Percentiles rank a stretch among this genome's conserved stretches.
phyloP scores from a whole-genome alignment of 2,797 vertebrate species.

The Acipenser transmontanus region DNA sequence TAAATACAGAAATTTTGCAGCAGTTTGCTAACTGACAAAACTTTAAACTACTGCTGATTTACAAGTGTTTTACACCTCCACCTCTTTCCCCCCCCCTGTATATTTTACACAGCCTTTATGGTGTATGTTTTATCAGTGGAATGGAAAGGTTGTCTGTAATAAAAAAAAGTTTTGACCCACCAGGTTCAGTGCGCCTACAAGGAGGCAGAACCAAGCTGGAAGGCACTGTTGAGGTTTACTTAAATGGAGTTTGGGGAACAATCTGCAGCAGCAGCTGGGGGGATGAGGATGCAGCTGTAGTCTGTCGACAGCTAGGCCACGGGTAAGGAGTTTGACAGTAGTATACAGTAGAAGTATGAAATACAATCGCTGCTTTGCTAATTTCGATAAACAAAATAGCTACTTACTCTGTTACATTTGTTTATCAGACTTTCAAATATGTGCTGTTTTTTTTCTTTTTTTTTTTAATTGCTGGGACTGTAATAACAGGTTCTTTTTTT shows the following conservation, averaged over 20 bases:
- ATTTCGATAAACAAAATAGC: slow-evolving; percentile 14
- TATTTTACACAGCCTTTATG: no score
- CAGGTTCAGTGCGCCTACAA: slow-evolving; percentile 73
- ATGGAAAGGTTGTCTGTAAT: no score
- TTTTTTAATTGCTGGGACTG: not conserved
- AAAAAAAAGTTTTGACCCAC: not conserved
- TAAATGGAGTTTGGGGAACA: slow-evolving; percentile 71
- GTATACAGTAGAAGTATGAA: not conserved
- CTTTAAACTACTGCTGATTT: no score
- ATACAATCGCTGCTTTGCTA: not conserved
- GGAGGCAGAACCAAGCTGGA: slow-evolving; percentile 74
- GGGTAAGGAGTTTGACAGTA: slow-evolving; percentile 53
- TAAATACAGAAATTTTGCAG: no score
- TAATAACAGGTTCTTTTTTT: no score
- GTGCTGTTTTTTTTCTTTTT: not conserved
- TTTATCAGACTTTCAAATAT: not conserved
- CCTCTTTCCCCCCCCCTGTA: no score
- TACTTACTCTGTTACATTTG: not conserved
- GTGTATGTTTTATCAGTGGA: no score
- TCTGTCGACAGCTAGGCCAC: slow-evolving; percentile 78
- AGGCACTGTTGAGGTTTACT: slow-evolving; percentile 76
- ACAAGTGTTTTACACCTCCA: no score
- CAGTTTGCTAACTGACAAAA: no score
- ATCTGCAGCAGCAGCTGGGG: slow-evolving; percentile 74
- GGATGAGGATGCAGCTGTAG: slow-evolving; percentile 67